Evolutionary conservation across 2,113 vertebrate species (phyloP).

Genomic region (Limnothrissa miodon): DNA sequence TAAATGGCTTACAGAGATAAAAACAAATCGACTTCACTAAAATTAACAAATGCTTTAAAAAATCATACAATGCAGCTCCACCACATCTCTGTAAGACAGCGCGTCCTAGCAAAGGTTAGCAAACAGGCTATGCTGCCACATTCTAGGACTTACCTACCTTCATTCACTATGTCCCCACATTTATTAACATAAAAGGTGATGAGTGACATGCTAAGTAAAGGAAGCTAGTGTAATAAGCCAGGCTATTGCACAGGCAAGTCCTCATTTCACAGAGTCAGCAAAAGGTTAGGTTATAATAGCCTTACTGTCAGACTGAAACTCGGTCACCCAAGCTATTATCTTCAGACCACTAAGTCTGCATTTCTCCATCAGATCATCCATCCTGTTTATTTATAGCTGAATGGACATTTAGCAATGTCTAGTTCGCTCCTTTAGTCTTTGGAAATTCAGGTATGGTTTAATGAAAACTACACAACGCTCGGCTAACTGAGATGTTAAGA

Average conservation of each 20-base stretch:
- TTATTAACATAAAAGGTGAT: conserved; percentile 55
- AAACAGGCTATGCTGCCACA: background rate
- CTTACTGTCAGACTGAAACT: conserved; percentile 59
- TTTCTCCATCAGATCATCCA: conserved; percentile 29
- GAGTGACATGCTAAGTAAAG: conserved; percentile 52
- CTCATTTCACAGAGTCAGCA: conserved; percentile 68
- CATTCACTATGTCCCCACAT: background rate
- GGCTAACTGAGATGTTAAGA: background rate
- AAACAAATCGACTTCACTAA: background rate
- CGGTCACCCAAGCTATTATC: conserved; percentile 58
- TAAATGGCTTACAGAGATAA: background rate
- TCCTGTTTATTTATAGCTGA: conserved; percentile 27
- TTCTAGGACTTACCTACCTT: background rate
- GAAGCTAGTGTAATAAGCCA: conserved; percentile 32
- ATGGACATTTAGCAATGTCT: conserved; percentile 17
- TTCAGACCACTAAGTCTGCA: conserved; percentile 38
- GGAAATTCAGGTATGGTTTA: conserved; percentile 14
- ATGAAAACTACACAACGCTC: background rate
- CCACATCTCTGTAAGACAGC: background rate
- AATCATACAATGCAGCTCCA: background rate
- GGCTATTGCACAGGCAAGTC: conserved; percentile 44
- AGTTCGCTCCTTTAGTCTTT: background rate
- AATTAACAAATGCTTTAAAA: background rate
- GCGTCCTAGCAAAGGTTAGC: background rate
- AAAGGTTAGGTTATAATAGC: conserved; percentile 67